phyloP scores from a whole-genome alignment of 2,888 invertebrate species.

The Cremastobaeus sp. region DNA sequence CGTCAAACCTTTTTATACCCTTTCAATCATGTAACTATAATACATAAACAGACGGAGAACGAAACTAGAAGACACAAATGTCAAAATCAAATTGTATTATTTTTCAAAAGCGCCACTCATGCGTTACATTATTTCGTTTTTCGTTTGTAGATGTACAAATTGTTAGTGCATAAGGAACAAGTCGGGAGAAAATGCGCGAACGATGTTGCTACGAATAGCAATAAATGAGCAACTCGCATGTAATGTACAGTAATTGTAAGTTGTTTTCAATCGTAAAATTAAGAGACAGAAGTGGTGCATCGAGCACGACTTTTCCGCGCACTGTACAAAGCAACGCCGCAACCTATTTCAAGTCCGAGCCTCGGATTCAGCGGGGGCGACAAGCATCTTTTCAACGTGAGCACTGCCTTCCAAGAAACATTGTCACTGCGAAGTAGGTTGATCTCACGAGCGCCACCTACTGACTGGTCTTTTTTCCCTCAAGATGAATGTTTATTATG shows the following conservation, averaged over 20 bases:
- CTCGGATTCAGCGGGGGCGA: no score
- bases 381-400: conserved; percentile 59
- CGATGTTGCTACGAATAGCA: conserved; percentile 28
- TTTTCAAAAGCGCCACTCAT: conserved; percentile 28
- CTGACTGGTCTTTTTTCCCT: no score
- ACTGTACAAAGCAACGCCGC: conserved; percentile 42
- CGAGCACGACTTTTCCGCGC: conserved; percentile 9
- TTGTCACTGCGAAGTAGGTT: conserved; percentile 69
- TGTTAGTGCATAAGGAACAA: conserved; percentile 17
- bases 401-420: conserved; percentile 75
- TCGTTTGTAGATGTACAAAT: conserved; percentile 51
- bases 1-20: conserved; percentile 4
- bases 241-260: conserved; percentile 51
- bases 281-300: conserved; percentile 17
- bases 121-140: conserved; percentile 6
- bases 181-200: no score
- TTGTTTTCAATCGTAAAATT: conserved; percentile 16
- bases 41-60: neutral
- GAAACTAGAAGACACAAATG: neutral
- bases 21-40: conserved; percentile 2
- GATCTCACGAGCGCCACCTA: conserved; percentile 41
- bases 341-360: conserved; percentile 67
- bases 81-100: conserved; percentile 23
- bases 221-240: conserved; percentile 25
- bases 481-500: no score